Evolutionary conservation across 2,888 invertebrate species (phyloP), one percentile per base, ranked within the genome.

Genomic region (Leucophenga maculata): DNA sequence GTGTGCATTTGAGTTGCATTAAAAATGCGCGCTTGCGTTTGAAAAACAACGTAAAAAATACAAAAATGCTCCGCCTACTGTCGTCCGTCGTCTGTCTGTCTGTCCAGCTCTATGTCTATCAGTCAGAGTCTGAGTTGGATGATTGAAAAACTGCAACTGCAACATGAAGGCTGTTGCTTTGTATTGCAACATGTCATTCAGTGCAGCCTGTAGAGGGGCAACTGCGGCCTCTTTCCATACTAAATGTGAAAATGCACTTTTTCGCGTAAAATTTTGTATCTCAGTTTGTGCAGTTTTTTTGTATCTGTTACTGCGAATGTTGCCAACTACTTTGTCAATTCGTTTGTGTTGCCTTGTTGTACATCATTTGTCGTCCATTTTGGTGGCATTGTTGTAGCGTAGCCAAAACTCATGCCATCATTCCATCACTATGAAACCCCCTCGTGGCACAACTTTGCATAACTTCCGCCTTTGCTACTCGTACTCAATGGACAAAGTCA

Each of bases 21-120:
- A 77, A 85, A 87, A 87, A 86, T 86, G 82, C 85, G 83, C 87
- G 87, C 86, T 87, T 86, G 86, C 86, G 85, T 87, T 87, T 85
- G 82, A 80, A 84, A 86, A 78, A 78, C 76, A 67, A 57, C 67
- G 75, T 77, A 86, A 79, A 86, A 84, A 79, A 79, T 77, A 81
- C 77, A 86, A 86, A 87, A 86, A 82, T 78, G 86, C 85, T 80
- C 86, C 87, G 86, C 87, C 87, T 79, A 82, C 83, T 71, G 67
- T n/a, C 14, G 65, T 26, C 22, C 6, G 50, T 59, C 59, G 13
- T 22, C 22, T 14, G 16, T 32, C 55, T 11, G 14, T 13, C 22
- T 55, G 32, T 59, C 16, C 16, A 59, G n/a, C n/a, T 50, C n/a
- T n/a, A n/a, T 18, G 50, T 50, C 39, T 11, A 16, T 18, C 16